Conservation (phyloP, 2,797 vertebrate genomes). For the Manis crassicaudata region DNA sequence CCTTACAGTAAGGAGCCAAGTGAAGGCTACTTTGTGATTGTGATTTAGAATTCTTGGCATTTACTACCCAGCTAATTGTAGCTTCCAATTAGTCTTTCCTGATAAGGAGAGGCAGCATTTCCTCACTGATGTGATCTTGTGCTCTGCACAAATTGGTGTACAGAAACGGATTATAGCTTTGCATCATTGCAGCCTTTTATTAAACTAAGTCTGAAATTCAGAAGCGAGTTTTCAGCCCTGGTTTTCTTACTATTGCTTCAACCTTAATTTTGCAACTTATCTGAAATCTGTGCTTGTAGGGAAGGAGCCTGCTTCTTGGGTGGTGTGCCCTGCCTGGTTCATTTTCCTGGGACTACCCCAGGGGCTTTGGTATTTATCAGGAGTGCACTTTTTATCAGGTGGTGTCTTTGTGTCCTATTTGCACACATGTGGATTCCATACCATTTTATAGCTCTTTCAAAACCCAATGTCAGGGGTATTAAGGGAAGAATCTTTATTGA, state of each 20-base stretch:
- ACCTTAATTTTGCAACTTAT: conserved; percentile 35
- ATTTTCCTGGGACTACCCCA: not conserved
- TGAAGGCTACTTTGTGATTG: conserved; percentile 21
- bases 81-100: conserved; percentile 60
- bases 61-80: conserved; percentile 55
- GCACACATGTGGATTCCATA: not conserved
- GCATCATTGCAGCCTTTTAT: not conserved
- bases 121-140: conserved; percentile 27
- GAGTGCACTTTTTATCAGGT: not conserved
- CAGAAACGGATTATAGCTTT: conserved; percentile 33
- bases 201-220: conserved; percentile 56
- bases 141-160: not conserved
- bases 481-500: not conserved
- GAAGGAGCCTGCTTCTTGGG: not conserved
- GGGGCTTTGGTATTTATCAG: conserved; percentile 10
- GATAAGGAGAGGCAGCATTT: conserved; percentile 27
- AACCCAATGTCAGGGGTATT: not conserved
- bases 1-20: not conserved
- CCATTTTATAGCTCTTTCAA: conserved; percentile 37
- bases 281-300: not conserved
- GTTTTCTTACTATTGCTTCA: conserved; percentile 37
- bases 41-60: conserved; percentile 62
- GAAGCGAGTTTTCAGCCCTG: conserved; percentile 1
- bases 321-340: not conserved
- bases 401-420: not conserved